Conservation (phyloP, 2,888 invertebrate species). For the Thymelicus lineola region DNA sequence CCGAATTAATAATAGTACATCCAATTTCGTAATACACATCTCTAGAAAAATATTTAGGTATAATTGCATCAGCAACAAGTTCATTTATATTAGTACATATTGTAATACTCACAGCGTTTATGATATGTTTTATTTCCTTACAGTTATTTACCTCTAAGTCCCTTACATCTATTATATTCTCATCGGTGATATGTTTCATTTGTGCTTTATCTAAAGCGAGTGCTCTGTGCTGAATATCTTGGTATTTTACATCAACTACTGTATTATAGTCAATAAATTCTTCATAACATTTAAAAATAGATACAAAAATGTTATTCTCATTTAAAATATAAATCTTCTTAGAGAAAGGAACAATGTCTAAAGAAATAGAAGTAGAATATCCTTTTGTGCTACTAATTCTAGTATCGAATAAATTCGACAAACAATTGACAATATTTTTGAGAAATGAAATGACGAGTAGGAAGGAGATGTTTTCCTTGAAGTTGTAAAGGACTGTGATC, state of each 20-base stretch:
- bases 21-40: slow-evolving; percentile 80
- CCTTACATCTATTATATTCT: slow-evolving; percentile 63
- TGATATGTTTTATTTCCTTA: slow-evolving; percentile 82
- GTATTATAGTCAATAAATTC: slow-evolving; percentile 69
- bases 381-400: slow-evolving; percentile 47
- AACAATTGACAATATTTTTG: slow-evolving; percentile 67
- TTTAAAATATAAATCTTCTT: slow-evolving; percentile 70
- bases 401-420: slow-evolving; percentile 70
- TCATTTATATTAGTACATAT: slow-evolving; percentile 81
- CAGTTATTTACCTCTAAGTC: slow-evolving; percentile 69
- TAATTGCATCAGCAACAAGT: slow-evolving; percentile 80
- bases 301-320: slow-evolving; percentile 62
- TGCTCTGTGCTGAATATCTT: slow-evolving; percentile 68
- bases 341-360: slow-evolving; percentile 63
- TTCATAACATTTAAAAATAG: slow-evolving; percentile 74
- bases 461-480: slow-evolving; percentile 51
- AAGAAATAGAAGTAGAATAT: slow-evolving; percentile 49
- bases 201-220: slow-evolving; percentile 79
- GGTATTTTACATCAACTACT: slow-evolving; percentile 67
- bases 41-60: slow-evolving; percentile 85
- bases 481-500: slow-evolving; percentile 62
- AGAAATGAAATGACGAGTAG: slow-evolving; percentile 50
- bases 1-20: slow-evolving; percentile 71
- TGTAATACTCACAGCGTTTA: slow-evolving; percentile 84
- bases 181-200: slow-evolving; percentile 63